Evolutionary conservation across 2,797 vertebrate genomes (phyloP), one percentile per base, ranked within the genome.

Genomic region (Pagetopsis macropterus): DNA sequence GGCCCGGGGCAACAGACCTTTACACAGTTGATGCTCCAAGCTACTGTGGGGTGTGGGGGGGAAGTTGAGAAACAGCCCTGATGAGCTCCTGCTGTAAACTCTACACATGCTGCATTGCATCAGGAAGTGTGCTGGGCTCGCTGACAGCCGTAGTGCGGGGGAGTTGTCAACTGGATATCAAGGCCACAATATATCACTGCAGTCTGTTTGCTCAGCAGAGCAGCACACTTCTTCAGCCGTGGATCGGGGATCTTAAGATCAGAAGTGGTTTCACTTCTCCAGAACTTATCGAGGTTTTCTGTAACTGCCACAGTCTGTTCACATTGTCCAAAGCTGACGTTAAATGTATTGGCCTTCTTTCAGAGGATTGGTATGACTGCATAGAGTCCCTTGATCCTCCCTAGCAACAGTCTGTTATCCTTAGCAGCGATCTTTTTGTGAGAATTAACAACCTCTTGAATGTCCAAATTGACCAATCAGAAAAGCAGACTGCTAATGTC

Each of bases 1-100:
- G 78, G 77, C 77, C 66, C 43, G 15, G 70, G 57, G 86, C 85
- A 84, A 54, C 82, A 50, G 85, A 87, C 89, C 86, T 89, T 87
- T 86, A 86, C 82, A 81, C 85, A 78, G 82, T 78, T 72, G 75
- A 87, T 86, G 75, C 76, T 65, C 70, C 69, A 72, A 80, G 74
- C 83, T 88, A 75, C 72, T 81, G 71, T 75, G 48, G 83, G 76
- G 77, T 66, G 57, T 79, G 64, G 60, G 46, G 61, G 78, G 84
- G 77, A 60, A 70, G 77, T 80, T 78, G 59, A 89, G 84, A 81
- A 67, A 69, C 64, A 76, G 70, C 69, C 50, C 73, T 84, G 92
- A 88, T 89, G 86, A 83, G 84, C 78, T 83, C 19, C 85, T 37
- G 75, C 66, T n/a, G 68, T 76, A 62, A 85, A 86, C 62, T 84